Base-by-base conservation (phyloP, 2,888 invertebrate genomes). In the Agrochola litura region DNA sequence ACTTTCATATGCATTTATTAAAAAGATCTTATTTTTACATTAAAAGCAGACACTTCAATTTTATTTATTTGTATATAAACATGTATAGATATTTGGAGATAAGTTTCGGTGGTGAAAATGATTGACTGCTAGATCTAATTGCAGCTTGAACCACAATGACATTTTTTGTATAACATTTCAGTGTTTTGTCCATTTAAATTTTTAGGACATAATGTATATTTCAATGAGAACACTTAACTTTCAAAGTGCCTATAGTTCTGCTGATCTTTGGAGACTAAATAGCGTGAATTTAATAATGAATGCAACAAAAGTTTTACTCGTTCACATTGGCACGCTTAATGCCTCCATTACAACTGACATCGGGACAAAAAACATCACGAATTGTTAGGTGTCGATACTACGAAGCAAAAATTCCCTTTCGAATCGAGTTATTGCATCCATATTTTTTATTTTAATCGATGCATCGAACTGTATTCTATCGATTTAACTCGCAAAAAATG, bases 401-500 rank as follows among this genome's bases (percentile, higher is more conserved):
- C 87, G 83, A 81, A 87, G 82, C 88, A 87, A 82, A 89, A 88
- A 88, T 89, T 83, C 86, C 84, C 89, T 86, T 88, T 90, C 89
- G 88, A 89, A 84, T 88, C 90, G 85, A 88, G 88, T 88, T 89
- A 90, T 89, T 86, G 87, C 89, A 81, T 83, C 83, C 83, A 85
- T 81, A 88, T 91, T 90, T 92, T 90, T 88, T 88, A 87, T 89
- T 90, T 88, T 89, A 90, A 88, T 89, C 90, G 91, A 87, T 86
- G 86, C 90, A 84, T 88, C 82, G 86, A 84, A 85, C 89, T 88
- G 86, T 89, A 86, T 91, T 89, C 92, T 90, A 91, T 92, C 92
- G 92, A 93, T 93, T 92, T 90, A 90, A 91, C 91, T 90, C 89
- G 88, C 88, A 90, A 92, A 91, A 91, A 92, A 89, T 88, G 80